A percentile compares a stretch with the other conserved stretches of the same genome.
Conservation (phyloP, 2,797 vertebrate genomes). For the Luscinia megarhynchos region DNA sequence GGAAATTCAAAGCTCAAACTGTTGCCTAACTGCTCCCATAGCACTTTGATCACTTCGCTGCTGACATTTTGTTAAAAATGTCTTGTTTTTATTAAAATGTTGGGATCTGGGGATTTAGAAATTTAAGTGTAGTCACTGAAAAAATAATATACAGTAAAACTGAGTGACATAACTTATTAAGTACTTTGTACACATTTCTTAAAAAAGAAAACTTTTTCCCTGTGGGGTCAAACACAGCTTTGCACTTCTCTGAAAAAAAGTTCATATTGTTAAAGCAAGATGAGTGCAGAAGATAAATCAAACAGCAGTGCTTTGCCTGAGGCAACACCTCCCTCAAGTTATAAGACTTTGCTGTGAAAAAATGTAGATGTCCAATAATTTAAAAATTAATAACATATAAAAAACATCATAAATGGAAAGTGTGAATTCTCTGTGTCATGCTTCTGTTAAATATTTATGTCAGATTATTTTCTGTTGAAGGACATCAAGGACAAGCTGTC, state of each 20-base stretch:
- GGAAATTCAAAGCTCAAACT: constrained; percentile 81
- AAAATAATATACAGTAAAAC: constrained; percentile 74
- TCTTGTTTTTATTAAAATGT: constrained; percentile 84
- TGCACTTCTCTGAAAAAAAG: constrained; percentile 67
- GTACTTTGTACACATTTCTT: constrained; percentile 74
- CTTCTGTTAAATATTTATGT: constrained; percentile 55
- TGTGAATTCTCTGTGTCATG: not conserved
- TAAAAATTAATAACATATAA: constrained; percentile 60
- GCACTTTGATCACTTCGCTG: constrained; percentile 80
- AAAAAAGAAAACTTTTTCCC: constrained; percentile 74
- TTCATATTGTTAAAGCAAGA: constrained; percentile 73
- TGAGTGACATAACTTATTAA: constrained; percentile 77
- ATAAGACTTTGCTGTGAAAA: constrained; percentile 42
- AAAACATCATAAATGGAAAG: not conserved
- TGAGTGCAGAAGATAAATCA: constrained; percentile 73
- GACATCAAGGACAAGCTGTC: not conserved
- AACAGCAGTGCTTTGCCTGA: constrained; percentile 44
- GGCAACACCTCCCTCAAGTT: constrained; percentile 43
- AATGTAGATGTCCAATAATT: constrained; percentile 36
- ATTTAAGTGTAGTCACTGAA: constrained; percentile 75
- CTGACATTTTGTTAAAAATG: constrained; percentile 81
- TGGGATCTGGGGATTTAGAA: constrained; percentile 74
- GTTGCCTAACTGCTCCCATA: constrained; percentile 79
- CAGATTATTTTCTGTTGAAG: constrained; percentile 31
- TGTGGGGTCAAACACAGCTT: constrained; percentile 67